Evolutionary conservation across 2,113 vertebrate species (phyloP), one percentile per base, ranked within the genome.

Genomic region (Candoia aspera): DNA sequence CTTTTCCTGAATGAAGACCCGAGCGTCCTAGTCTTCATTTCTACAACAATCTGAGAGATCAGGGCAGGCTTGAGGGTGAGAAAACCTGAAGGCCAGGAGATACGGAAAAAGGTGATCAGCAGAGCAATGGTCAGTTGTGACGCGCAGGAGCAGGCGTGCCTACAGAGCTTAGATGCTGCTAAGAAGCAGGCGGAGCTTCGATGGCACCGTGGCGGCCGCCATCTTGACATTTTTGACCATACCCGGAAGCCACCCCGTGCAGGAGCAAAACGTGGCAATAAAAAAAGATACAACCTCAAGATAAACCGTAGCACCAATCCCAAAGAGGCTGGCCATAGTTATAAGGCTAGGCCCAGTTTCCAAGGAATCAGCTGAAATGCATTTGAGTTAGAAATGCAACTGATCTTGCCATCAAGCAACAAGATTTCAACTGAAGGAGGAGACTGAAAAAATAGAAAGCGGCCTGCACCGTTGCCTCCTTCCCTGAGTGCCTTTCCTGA

Each of bases 1-100:
- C n/a, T n/a, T n/a, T n/a, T n/a, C n/a, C n/a, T n/a, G n/a, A n/a
- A n/a, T n/a, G n/a, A n/a, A n/a, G n/a, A n/a, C n/a, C n/a, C n/a
- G n/a, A n/a, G n/a, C n/a, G n/a, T n/a, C n/a, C n/a, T n/a, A n/a
- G n/a, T n/a, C n/a, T n/a, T n/a, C n/a, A n/a, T n/a, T n/a, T n/a
- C n/a, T n/a, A n/a, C n/a, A n/a, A n/a, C n/a, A n/a, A 92, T 55
- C 79, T 92, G 87, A 83, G 79, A 92, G 87, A 92, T 92, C 49
- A 92, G 91, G 23, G 37, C 87, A 21, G 91, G 91, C 21, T 92
- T 92, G 9, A 59, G 46, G 21, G 46, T 15, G 13, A 49, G n/a
- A 85, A 89, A 89, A 62, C 91, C 91, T 92, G 79, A 29, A 85
- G 42, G 58, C 21, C 19, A 92, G 73, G 29, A n/a, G 84, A 88